Evolutionary conservation across 2,888 invertebrate genomes (phyloP).

Genomic region (Chrysolina oricalcia): DNA sequence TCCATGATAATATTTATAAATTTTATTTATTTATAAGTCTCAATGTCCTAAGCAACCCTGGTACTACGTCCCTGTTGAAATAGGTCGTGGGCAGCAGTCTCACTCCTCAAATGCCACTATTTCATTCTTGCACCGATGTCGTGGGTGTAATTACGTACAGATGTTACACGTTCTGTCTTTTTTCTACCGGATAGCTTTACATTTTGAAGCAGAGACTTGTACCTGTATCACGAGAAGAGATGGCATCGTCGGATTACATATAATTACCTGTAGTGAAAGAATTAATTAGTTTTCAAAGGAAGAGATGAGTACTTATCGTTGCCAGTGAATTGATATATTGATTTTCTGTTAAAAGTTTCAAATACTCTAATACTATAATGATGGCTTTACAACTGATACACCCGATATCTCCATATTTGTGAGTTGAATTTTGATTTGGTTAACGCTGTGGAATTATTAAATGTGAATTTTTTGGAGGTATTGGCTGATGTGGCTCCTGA

Average conservation of each 20-base stretch:
- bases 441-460: too few species aligned
- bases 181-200: slow-evolving; percentile 24
- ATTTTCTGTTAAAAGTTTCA: too few species aligned
- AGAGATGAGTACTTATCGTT: not conserved
- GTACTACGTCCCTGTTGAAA: slow-evolving; percentile 1
- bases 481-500: too few species aligned
- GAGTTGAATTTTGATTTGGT: too few species aligned
- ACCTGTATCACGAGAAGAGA: slow-evolving; percentile 27
- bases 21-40: too few species aligned
- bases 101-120: slow-evolving; percentile 11
- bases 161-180: slow-evolving; percentile 34
- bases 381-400: too few species aligned
- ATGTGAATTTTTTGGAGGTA: too few species aligned
- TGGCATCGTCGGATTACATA: slow-evolving; percentile 16
- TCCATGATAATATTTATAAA: too few species aligned
- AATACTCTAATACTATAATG: too few species aligned
- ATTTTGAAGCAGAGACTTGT: slow-evolving; percentile 9
- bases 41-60: not conserved
- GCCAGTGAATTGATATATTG: too few species aligned
- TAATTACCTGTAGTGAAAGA: not conserved
- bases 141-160: slow-evolving; percentile 39
- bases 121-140: slow-evolving; percentile 27
- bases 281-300: not conserved
- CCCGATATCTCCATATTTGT: too few species aligned
- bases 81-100: slow-evolving; percentile 25